phyloP scores from a whole-genome alignment of 2,113 vertebrate genomes.

The Osmerus mordax region DNA sequence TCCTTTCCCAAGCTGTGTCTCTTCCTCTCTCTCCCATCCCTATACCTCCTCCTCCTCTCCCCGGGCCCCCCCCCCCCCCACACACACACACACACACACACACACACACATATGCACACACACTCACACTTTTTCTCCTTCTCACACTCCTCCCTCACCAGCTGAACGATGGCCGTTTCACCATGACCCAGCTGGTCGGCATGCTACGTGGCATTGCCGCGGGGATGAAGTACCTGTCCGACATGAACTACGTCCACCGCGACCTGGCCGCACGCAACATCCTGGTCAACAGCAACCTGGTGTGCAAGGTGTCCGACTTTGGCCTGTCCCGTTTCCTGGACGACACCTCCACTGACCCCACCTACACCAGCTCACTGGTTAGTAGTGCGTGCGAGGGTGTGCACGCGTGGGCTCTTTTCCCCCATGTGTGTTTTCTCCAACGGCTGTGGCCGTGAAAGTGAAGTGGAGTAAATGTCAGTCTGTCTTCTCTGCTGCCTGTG shows the following conservation, averaged over 20 bases:
- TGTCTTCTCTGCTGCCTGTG: neutral
- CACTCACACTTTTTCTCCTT: slow-evolving; percentile 10
- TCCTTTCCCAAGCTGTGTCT: neutral
- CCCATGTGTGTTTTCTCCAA: neutral
- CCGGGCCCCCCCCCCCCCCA: neutral
- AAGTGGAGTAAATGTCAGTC: neutral
- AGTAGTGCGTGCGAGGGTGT: slow-evolving; percentile 25
- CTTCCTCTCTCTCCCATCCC: neutral
- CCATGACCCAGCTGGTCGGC: slow-evolving; percentile 93
- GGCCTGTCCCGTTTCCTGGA: slow-evolving; percentile 94
- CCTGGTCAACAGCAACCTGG: slow-evolving; percentile 96
- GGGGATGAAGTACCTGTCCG: slow-evolving; percentile 96
- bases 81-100: neutral
- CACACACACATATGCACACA: neutral
- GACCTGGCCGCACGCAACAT: slow-evolving; percentile 95
- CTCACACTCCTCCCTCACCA: slow-evolving; percentile 41
- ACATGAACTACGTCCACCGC: slow-evolving; percentile 96
- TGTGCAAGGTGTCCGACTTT: slow-evolving; percentile 97
- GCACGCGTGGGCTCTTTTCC: neutral
- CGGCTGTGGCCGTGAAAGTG: neutral
- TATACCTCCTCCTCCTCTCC: slow-evolving; percentile 14
- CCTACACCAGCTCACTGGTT: slow-evolving; percentile 96
- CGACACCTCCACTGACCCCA: slow-evolving; percentile 89
- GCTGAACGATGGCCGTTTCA: slow-evolving; percentile 96
- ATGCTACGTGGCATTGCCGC: slow-evolving; percentile 93